A percentile compares a stretch with the other conserved stretches of the same genome.
These are phyloP conservation scores for Baronia brevicornis DNA, from an alignment of 2,888 invertebrate genomes.

Conservation along the genomic window DNA sequence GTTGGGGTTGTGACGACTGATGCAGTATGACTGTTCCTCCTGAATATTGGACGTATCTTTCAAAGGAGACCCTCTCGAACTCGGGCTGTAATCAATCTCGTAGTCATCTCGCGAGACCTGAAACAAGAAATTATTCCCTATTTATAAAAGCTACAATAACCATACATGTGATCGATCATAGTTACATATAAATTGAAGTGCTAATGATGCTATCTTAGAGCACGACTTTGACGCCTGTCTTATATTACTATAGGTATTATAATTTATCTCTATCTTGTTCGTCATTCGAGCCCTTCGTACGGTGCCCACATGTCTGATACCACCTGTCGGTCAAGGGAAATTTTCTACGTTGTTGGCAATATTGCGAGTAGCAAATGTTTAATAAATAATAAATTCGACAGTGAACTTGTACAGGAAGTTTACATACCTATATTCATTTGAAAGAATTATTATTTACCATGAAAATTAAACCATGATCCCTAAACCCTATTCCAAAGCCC, in stretches of 20 bases:
- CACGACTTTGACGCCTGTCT: conserved; percentile 31
- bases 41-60: conserved; percentile 67
- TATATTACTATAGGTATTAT: conserved; percentile 35
- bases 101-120: conserved; percentile 70
- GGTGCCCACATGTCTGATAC: conserved; percentile 54
- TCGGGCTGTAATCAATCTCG: conserved; percentile 59
- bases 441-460: too few relatives aligned
- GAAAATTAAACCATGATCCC: too few relatives aligned
- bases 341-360: conserved; percentile 25
- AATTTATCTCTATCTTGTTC: conserved; percentile 33
- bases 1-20: conserved; percentile 70
- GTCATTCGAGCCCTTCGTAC: conserved; percentile 53
- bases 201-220: conserved; percentile 44
- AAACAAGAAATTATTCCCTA: too few relatives aligned
- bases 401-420: conserved; percentile 49
- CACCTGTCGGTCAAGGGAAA: conserved; percentile 55
- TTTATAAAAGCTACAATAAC: conserved; percentile 19
- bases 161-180: conserved; percentile 30
- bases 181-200: conserved; percentile 46
- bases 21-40: conserved; percentile 55
- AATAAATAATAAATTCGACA: conserved; percentile 25
- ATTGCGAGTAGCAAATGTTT: conserved; percentile 19
- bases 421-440: too few relatives aligned
- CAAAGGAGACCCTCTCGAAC: conserved; percentile 60
- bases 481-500: too few relatives aligned